Conservation (phyloP, 92 coral and sea anemone species). For the Porites lobata region DNA sequence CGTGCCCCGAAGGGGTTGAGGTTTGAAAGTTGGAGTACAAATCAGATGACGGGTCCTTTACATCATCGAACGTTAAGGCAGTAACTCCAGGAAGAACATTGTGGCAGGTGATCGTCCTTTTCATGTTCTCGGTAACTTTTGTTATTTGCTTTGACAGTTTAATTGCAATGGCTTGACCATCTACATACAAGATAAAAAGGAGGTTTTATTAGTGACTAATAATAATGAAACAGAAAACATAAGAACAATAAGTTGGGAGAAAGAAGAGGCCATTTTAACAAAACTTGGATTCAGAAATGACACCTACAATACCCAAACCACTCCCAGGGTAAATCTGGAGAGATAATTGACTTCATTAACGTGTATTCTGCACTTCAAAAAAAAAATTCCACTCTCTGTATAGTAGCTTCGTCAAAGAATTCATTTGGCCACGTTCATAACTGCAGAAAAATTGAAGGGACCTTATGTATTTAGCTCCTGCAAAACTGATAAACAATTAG, state of each 20-base stretch:
- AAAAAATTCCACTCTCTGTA: too few species aligned
- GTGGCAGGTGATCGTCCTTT: constrained; percentile 22
- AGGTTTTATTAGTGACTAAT: background rate
- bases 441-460: too few species aligned
- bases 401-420: too few species aligned
- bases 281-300: too few species aligned
- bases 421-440: too few species aligned
- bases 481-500: too few species aligned
- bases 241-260: background rate
- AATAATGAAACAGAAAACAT: background rate
- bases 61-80: constrained; percentile 34
- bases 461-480: too few species aligned
- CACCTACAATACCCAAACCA: too few species aligned
- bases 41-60: constrained; percentile 47
- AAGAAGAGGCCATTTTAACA: too few species aligned
- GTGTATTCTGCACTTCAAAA: too few species aligned
- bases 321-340: too few species aligned
- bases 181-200: constrained; percentile 6
- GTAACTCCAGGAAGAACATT: constrained; percentile 19
- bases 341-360: too few species aligned
- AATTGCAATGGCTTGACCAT: constrained; percentile 72
- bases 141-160: constrained; percentile 62
- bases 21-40: constrained; percentile 18
- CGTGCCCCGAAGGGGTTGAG: background rate
- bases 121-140: constrained; percentile 53